phyloP scores from a whole-genome alignment of 2,113 vertebrate genomes.

The Lycocorax pyrrhopterus region DNA sequence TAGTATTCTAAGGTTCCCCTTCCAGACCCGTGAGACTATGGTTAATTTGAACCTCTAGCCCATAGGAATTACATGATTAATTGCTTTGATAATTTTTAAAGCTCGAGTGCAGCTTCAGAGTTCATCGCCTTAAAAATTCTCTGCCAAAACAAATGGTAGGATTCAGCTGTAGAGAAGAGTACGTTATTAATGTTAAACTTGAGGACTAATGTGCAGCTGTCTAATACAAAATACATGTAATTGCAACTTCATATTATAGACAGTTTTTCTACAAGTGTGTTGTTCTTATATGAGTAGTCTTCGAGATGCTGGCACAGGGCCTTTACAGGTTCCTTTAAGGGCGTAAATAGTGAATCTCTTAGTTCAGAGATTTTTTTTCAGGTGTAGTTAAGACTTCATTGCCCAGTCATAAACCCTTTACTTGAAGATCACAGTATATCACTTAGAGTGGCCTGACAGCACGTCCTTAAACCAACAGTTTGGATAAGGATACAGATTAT shows the following conservation, averaged over 20 bases:
- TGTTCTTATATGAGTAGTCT: background rate
- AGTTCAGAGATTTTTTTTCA: background rate
- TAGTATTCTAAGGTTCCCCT: background rate
- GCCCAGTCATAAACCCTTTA: background rate
- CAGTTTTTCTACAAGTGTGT: background rate
- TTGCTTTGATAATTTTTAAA: background rate
- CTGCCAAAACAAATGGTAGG: background rate
- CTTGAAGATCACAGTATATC: background rate
- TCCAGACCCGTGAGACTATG: background rate
- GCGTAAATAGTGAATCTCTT: background rate
- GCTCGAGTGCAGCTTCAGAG: background rate
- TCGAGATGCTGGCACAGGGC: background rate
- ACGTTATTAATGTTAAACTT: background rate
- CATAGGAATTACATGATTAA: background rate
- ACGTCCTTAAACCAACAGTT: background rate
- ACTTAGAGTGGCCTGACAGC: background rate
- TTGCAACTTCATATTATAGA: background rate
- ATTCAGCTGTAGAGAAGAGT: background rate
- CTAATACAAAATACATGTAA: background rate
- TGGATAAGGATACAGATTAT: background rate
- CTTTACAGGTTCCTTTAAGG: background rate
- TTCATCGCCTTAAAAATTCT: background rate
- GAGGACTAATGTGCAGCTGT: background rate
- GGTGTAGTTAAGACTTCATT: background rate
- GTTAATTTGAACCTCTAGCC: background rate